phyloP scores from a whole-genome alignment of 1,140 invertebrate species.

The Phymorhynchus buccinoides region DNA sequence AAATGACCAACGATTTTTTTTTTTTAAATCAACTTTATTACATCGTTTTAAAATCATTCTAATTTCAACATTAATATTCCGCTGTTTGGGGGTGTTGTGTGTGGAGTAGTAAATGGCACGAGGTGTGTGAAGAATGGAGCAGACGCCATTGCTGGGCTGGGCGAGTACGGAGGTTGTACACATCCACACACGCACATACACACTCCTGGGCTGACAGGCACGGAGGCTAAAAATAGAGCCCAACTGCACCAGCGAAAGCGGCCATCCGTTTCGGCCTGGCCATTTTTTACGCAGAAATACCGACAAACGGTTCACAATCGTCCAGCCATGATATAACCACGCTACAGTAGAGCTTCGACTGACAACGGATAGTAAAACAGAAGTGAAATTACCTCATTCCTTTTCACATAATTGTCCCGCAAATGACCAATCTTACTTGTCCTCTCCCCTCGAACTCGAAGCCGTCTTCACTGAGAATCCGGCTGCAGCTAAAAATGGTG shows the following conservation, averaged over 20 bases:
- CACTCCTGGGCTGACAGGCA: conserved; percentile 14
- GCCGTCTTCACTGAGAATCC: conserved; percentile 39
- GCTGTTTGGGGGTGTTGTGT: neutral
- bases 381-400: conserved; percentile 36
- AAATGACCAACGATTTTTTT: no score
- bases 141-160: conserved; percentile 26
- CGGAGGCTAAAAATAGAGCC: conserved; percentile 33
- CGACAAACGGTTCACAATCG: no score
- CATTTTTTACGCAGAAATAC: neutral
- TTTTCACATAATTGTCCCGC: conserved; percentile 38
- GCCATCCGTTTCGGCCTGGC: neutral
- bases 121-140: neutral
- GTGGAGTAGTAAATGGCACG: neutral
- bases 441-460: conserved; percentile 21
- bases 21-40: no score
- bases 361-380: conserved; percentile 18
- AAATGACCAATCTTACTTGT: conserved; percentile 17
- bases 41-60: no score
- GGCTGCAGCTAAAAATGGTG: conserved; percentile 62
- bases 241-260: conserved; percentile 24
- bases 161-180: conserved; percentile 35
- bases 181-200: conserved; percentile 27
- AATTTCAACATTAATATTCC: neutral
- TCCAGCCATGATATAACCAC: neutral
- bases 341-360: neutral